Evolutionary conservation across 2,888 invertebrate genomes (phyloP).

Genomic region (Eupeodes luniger): DNA sequence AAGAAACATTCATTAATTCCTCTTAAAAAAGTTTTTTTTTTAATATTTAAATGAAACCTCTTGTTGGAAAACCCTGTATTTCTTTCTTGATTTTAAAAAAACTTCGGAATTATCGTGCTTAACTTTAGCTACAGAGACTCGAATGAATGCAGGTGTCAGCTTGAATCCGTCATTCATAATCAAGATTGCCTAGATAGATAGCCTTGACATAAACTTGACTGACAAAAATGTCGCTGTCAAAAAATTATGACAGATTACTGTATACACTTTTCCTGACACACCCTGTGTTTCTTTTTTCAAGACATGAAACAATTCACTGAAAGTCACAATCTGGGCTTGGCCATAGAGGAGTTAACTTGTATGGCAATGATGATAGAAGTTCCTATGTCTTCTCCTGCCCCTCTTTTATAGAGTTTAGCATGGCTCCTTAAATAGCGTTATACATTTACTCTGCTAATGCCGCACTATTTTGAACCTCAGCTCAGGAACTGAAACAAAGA

Average conservation of each 20-base stretch:
- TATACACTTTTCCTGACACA: conserved; percentile 28
- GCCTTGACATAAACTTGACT: not conserved
- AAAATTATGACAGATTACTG: conserved; percentile 6
- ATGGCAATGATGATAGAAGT: conserved; percentile 35
- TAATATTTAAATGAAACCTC: too few relatives aligned
- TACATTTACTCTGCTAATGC: conserved; percentile 13
- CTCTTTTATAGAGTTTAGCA: conserved; percentile 48
- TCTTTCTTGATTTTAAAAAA: too few relatives aligned
- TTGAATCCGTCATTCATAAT: conserved; percentile 4
- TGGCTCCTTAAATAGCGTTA: conserved; percentile 58
- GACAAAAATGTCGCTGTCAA: not conserved
- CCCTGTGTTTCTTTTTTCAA: conserved; percentile 35
- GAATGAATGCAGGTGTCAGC: not conserved
- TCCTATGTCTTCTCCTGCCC: not conserved
- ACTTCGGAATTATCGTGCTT: too few relatives aligned
- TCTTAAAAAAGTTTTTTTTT: too few relatives aligned
- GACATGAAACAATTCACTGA: conserved; percentile 32
- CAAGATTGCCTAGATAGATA: not conserved
- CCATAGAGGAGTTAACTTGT: conserved; percentile 15
- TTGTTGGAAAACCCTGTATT: too few relatives aligned
- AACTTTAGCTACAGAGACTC: too few relatives aligned
- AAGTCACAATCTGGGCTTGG: conserved; percentile 50
- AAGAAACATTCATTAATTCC: too few relatives aligned
- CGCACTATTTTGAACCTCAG: conserved; percentile 2
- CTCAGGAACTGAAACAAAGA: conserved; percentile 68